Evolutionary conservation across 2,797 vertebrate genomes (phyloP), one percentile per base, ranked within the genome.

Genomic region (Poeciliopsis gracilis): DNA sequence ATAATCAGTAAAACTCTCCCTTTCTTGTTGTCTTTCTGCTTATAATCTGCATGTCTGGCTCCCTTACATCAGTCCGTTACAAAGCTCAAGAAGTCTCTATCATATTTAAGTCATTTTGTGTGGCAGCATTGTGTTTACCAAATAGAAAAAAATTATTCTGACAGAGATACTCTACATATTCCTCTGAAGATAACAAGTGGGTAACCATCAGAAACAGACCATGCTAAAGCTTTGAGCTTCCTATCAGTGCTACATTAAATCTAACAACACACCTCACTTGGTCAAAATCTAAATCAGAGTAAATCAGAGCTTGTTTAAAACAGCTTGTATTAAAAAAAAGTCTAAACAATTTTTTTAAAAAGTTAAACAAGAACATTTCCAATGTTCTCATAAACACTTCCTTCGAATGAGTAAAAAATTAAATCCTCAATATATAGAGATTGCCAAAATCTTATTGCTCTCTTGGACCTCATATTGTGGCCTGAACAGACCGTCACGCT

Each of bases 51-150:
- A 41, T 41, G 20, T 38, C 20, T 67, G 63, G 33, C 36, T 67
- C 18, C 36, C 20, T 41, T 20, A 67, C 20, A 25, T 23, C 20
- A 25, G 36, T 67, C 11, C 4, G 0, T 67, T 23, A 11, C 33
- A 23, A 25, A 38, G 23, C 23, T 66, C 20, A 66, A 38, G 9
- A 66, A 23, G 3, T 10, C 33, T 67, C 33, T 23, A 13, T 36
- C 36, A 67, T 67, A 20, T 67, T 63, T 41, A 41, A 67, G 63
- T 23, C 20, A 41, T 67, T 63, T 63, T 63, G 59, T 63, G 59
- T 63, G 30, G 30, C 63, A 67, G 36, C 33, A 25, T 41, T 67
- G 5, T 38, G 18, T 38, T 38, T 0, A 5, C 20, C 8, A 38
- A 41, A 41, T 23, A 67, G 20, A 67, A 12, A 2, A 66, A 67